phyloP scores from a whole-genome alignment of 2,113 vertebrate genomes.

The Hucho hucho region DNA sequence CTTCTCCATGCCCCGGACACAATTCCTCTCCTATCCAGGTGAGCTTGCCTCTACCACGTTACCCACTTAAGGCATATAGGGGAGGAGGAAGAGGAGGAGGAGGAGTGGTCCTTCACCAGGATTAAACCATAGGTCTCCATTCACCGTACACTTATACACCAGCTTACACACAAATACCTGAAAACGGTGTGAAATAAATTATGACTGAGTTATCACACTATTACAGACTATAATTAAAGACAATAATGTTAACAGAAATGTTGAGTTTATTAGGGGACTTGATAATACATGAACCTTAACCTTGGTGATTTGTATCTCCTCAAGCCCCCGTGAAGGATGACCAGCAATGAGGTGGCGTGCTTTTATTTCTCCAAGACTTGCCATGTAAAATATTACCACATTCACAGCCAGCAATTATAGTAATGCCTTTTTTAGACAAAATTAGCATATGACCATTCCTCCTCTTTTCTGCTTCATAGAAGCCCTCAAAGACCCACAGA shows the following conservation, averaged over 20 bases:
- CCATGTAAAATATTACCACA: conserved; percentile 69
- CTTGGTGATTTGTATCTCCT: conserved; percentile 54
- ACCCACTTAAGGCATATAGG: not conserved
- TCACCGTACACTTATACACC: conserved; percentile 1
- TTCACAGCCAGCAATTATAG: conserved; percentile 76
- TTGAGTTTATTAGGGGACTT: conserved; percentile 39
- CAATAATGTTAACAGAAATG: conserved; percentile 45
- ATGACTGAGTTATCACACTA: conserved; percentile 32
- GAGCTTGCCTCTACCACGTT: not conserved
- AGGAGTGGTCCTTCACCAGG: not conserved
- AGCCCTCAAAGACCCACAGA: not conserved
- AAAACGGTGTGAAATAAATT: conserved; percentile 22
- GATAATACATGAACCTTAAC: conserved; percentile 58
- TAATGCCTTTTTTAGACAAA: conserved; percentile 82
- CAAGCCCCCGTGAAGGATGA: conserved; percentile 50
- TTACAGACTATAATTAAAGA: conserved; percentile 44
- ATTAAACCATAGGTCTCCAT: not conserved
- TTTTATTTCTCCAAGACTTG: conserved; percentile 66
- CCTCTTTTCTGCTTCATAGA: not conserved
- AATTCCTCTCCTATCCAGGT: not conserved
- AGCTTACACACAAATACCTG: conserved; percentile 5
- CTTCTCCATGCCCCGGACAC: not conserved
- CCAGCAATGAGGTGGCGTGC: conserved; percentile 41
- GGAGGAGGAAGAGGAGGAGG: too few species aligned
- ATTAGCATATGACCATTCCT: conserved; percentile 74